Percentiles rank a stretch among this genome's conserved stretches.
Conservation (phyloP, 2,888 invertebrate species). For the Oligia strigilis region DNA sequence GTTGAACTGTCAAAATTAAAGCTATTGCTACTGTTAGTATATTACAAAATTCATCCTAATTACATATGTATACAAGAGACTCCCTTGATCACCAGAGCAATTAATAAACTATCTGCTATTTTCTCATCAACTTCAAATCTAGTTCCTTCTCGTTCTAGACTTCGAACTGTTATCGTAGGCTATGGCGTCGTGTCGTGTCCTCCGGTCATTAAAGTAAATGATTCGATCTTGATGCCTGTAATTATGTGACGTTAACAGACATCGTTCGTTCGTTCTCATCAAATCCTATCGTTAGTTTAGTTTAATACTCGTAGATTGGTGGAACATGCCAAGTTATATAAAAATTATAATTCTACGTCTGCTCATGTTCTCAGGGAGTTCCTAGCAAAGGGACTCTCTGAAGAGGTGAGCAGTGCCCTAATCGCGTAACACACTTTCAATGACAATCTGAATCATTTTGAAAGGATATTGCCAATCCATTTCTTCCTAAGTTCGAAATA, state of each 20-base stretch:
- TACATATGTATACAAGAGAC: neutral
- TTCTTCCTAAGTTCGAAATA: no score
- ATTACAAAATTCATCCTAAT: neutral
- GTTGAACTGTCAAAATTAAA: no score
- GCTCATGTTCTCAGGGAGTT: neutral
- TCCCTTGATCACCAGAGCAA: neutral
- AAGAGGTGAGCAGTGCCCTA: no score
- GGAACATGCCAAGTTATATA: neutral
- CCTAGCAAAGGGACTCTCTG: neutral
- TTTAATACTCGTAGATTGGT: constrained; percentile 2
- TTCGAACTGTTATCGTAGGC: neutral
- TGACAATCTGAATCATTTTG: no score
- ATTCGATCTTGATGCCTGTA: constrained; percentile 9
- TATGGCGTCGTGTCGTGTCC: neutral
- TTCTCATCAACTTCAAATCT: neutral
- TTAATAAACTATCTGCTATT: neutral
- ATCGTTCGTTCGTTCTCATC: neutral
- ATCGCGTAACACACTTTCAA: no score
- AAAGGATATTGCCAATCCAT: no score
- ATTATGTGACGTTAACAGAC: constrained; percentile 2
- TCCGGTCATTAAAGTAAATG: constrained; percentile 1
- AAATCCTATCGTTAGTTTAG: constrained; percentile 4
- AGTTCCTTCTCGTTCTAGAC: neutral
- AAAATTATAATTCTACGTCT: neutral
- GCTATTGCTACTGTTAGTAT: no score